Evolutionary conservation across 2,113 vertebrate genomes (phyloP).

Genomic region (Elachura formosa): DNA sequence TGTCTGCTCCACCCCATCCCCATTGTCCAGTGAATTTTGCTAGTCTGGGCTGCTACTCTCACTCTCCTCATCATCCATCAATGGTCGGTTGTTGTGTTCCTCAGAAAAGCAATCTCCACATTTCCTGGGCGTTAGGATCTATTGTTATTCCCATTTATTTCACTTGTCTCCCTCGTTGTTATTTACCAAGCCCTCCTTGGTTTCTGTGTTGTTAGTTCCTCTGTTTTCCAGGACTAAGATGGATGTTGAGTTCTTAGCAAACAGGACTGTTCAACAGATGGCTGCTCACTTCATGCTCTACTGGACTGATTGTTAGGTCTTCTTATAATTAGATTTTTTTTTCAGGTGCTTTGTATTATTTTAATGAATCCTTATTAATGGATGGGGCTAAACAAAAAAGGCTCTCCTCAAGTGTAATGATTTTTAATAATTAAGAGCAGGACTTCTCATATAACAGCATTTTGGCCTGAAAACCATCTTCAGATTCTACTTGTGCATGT

Average conservation of each 20-base stretch:
- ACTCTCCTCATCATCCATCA: background rate
- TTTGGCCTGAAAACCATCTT: background rate
- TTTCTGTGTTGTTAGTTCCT: background rate
- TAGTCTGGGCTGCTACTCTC: background rate
- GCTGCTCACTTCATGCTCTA: constrained; percentile 42
- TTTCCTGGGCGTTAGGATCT: background rate
- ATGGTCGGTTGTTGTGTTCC: rapidly evolving
- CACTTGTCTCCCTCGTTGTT: background rate
- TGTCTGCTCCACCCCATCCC: background rate
- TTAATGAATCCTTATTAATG: constrained; percentile 58
- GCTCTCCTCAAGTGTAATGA: background rate
- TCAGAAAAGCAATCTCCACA: background rate
- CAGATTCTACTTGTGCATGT: background rate
- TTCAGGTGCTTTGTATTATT: constrained; percentile 54
- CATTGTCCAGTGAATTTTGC: background rate
- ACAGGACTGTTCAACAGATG: constrained; percentile 44
- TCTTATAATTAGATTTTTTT: constrained; percentile 42
- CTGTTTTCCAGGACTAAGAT: background rate
- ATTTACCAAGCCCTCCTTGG: background rate
- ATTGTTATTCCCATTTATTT: background rate
- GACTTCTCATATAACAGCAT: background rate
- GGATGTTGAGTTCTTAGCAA: constrained; percentile 35
- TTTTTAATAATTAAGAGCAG: background rate
- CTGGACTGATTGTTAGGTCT: constrained; percentile 41
- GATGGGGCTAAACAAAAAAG: constrained; percentile 11